Evolutionary conservation across 2,797 vertebrate genomes (phyloP).

Genomic region (Acanthis flammea): DNA sequence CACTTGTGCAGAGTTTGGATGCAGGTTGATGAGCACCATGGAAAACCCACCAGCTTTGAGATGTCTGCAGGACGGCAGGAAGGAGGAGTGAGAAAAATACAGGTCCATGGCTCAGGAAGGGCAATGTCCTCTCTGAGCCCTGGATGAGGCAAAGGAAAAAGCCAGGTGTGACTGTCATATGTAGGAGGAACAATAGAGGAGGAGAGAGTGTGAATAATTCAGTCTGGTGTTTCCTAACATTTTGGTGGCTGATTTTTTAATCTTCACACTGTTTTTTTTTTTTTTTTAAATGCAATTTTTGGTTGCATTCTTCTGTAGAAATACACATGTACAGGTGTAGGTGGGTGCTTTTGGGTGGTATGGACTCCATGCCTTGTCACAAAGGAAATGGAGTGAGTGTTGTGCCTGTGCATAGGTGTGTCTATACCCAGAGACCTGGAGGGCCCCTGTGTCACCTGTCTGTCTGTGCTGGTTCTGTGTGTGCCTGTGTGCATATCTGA

Average conservation of each 20-base stretch:
- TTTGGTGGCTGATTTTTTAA: background rate
- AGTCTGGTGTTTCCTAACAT: background rate
- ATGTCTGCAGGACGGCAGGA: background rate
- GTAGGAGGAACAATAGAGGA: background rate
- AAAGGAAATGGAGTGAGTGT: background rate
- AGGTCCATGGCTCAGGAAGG: background rate
- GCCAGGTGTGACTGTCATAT: accelerated
- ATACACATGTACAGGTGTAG: background rate
- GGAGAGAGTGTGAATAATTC: background rate
- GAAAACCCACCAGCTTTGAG: background rate
- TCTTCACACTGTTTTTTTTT: background rate
- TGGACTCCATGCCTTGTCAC: background rate
- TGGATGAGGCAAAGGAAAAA: background rate
- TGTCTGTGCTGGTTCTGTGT: background rate
- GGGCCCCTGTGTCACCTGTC: background rate
- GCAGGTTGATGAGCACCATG: background rate
- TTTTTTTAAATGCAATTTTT: accelerated
- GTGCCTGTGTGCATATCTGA: background rate
- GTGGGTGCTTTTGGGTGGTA: background rate
- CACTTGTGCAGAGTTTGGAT: background rate
- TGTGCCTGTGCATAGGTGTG: background rate
- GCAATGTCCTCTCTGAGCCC: background rate
- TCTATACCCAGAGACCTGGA: background rate
- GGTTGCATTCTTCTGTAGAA: background rate
- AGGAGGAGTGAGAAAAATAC: background rate